These are phyloP conservation scores for Felis catus DNA, from an alignment of 2,113 vertebrate genomes.

Conservation along the genomic window F.catus_Fca126_mat1.0 CM031416.1:44287001-44287500, in stretches of 20 bases:
- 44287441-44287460: not conserved
- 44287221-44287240: not conserved
- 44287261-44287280: not conserved
- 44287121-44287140: constrained; percentile 89
- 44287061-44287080: constrained; percentile 89
- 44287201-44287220: not conserved
- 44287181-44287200: constrained; percentile 43
- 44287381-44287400: not conserved
- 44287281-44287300: not conserved
- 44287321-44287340: not conserved
- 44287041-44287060: constrained; percentile 82
- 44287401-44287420: not conserved
- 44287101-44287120: constrained; percentile 90
- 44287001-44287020: not conserved
- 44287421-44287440: not conserved
- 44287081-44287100: constrained; percentile 90
- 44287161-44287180: constrained; percentile 62
- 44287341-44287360: not conserved
- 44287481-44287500: not conserved
- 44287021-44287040: constrained; percentile 15
- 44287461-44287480: not conserved
- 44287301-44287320: not conserved
- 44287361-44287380: not conserved
- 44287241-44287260: not conserved
- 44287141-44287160: constrained; percentile 88